Evolutionary conservation across 2,113 vertebrate genomes (phyloP).

Genomic region (Phaethon lepturus): DNA sequence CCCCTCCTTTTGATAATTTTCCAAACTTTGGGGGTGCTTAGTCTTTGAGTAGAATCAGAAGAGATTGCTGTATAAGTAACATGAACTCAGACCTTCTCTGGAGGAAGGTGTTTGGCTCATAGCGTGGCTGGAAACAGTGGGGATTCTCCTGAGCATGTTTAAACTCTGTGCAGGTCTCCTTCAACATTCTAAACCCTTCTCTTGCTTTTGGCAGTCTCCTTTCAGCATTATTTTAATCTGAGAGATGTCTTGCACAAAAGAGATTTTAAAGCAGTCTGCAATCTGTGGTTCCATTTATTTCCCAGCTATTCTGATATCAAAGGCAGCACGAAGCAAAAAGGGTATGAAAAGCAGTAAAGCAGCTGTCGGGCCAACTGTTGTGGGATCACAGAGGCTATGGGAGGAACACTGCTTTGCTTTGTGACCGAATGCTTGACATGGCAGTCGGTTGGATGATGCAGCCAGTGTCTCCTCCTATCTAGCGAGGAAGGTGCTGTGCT

Average conservation of each 20-base stretch:
- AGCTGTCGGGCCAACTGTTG: neutral
- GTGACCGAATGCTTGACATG: fast-evolving
- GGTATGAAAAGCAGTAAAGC: neutral
- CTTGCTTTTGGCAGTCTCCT: neutral
- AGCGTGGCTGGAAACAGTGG: neutral
- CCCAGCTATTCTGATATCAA: neutral
- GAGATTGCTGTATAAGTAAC: neutral
- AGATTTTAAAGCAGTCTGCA: neutral
- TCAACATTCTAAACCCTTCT: neutral
- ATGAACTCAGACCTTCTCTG: neutral
- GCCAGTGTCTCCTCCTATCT: neutral
- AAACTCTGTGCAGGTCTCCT: neutral
- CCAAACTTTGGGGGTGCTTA: neutral
- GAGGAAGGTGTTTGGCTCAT: neutral
- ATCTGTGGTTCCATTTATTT: slow-evolving; percentile 26
- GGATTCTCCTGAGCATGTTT: neutral
- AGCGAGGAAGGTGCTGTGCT: neutral
- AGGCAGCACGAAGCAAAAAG: neutral
- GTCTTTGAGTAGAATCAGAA: neutral
- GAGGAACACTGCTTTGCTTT: neutral
- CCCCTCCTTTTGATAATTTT: neutral
- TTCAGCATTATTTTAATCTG: slow-evolving; percentile 19
- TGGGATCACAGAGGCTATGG: neutral
- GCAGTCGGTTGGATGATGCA: neutral
- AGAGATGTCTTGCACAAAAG: slow-evolving; percentile 1